Evolutionary conservation across 1,140 invertebrate species (phyloP), one percentile per base, ranked within the genome.

Genomic region (Cydia strobilella): DNA sequence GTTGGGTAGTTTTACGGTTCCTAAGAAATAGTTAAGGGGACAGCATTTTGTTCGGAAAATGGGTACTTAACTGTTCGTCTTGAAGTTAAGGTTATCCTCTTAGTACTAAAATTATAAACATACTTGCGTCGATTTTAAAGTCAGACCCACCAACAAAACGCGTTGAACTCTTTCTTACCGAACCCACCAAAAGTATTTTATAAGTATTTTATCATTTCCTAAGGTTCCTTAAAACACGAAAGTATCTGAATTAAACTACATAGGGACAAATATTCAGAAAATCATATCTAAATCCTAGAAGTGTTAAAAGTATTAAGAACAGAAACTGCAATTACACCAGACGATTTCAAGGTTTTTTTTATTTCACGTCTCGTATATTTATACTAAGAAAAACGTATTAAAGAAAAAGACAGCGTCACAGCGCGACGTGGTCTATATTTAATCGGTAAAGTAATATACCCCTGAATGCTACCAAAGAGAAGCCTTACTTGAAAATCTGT

Each of bases 301-400:
- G 74, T 84, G 80, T 80, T 79, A 88, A 88, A 88, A 85, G 86
- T 73, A 81, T 88, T 84, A 88, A 88, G 85, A 82, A 18, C 48
- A 51, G 48, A 51, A 54, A 59, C n/a, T 23, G 18, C 18, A 59
- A 59, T 59, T 23, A 59, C 54, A 20, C 54, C 54, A 23, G 54
- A 59, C 86, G 86, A 45, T 78, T 66, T 74, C 35, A 71, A 71
- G 74, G 51, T 78, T 66, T 59, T 59, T 59, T 59, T 18, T 59
- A 54, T 54, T 54, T 6, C 51, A 5, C 6, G 20, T 59, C 54
- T 59, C 9, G 9, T 59, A 18, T 23, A 18, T 23, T 59, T 20
- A 59, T 23, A 12, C 7, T 20, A 12, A 74, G 73, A 78, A 76
- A 77, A 77, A 75, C 76, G 74, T 72, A 82, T 76, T 77, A 77